Base-by-base conservation (phyloP, 30 jellyfish, hydroid and myxozoan genomes). In the Aurelia coerulea region DNA sequence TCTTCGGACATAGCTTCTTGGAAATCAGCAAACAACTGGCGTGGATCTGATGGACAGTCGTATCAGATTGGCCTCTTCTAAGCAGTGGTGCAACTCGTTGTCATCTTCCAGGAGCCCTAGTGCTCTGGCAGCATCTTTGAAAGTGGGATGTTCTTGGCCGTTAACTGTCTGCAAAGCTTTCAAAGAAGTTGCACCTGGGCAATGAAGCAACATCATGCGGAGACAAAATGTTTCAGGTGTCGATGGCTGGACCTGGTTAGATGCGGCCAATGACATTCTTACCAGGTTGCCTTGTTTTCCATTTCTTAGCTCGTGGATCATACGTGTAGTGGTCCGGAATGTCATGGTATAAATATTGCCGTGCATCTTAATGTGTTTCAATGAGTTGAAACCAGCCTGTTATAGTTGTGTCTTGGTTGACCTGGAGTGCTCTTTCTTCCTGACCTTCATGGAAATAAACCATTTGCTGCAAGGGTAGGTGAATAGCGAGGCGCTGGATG, bases 51-150 rank as follows among this genome's bases (percentile, higher is more conserved):
- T 29, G 75, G 86, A n/a, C 35, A 37, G n/a, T 75, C 7, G 53
- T 0, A 75, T 3, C 18, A 52, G 11, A 0, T 12, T 37, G 18
- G 58, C 76, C 6, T 75, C 86, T 54, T 75, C 73, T 39, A 75
- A 42, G 54, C 75, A 75, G 80, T 79, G 50, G 32, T 62, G 49
- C 31, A 23, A 0, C 54, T 72, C 73, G 16, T 42, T 11, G 54
- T 79, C 88, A 39, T 65, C 71, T 62, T 79, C 90, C 5, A 65
- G 72, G 62, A 62, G 58, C 6, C 90, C 88, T 10, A 31, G 11
- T 29, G 68, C 89, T 42, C 68, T 79, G 35, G 91, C 91, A 70
- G 89, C 96, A 29, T 74, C 96, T 31, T 76, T 58, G 87, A 83
- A 83, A 12, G 96, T 59, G 10, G 62, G 76, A 62, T 53, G 59